Evolutionary conservation across 2,888 invertebrate species (phyloP).

Genomic region (Cryptocephalus moraei): DNA sequence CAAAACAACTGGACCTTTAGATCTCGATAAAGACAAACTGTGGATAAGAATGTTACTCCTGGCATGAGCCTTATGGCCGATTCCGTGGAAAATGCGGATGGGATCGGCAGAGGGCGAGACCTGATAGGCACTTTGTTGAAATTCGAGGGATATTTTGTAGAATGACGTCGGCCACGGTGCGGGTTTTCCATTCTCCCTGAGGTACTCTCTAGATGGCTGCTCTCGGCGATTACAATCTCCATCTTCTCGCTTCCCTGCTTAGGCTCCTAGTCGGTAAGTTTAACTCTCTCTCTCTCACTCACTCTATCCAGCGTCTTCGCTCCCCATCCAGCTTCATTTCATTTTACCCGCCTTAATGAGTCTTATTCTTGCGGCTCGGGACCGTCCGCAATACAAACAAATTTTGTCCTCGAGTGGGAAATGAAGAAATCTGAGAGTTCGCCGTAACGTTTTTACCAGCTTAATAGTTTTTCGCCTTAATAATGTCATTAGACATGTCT

Average conservation of each 20-base stretch:
- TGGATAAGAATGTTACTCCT: conserved; percentile 5
- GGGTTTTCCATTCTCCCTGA: conserved; percentile 18
- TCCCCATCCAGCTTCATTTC: not conserved
- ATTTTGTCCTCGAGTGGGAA: too few relatives aligned
- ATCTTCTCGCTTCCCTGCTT: conserved; percentile 50
- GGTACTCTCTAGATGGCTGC: conserved; percentile 44
- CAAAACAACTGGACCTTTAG: not conserved
- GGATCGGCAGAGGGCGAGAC: conserved; percentile 2
- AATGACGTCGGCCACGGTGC: conserved; percentile 11
- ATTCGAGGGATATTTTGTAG: conserved; percentile 9
- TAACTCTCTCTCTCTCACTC: not conserved
- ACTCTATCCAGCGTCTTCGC: not conserved
- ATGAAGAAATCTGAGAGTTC: too few relatives aligned
- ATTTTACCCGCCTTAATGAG: not conserved
- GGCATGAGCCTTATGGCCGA: conserved; percentile 3
- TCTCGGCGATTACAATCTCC: conserved; percentile 41
- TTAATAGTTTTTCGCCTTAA: too few relatives aligned
- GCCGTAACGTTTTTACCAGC: too few relatives aligned
- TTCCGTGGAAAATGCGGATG: conserved; percentile 2
- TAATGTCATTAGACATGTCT: too few relatives aligned
- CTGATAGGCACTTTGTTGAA: conserved; percentile 6
- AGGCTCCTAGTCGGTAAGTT: conserved; percentile 55
- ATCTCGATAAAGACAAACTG: not conserved
- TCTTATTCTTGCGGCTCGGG: too few relatives aligned
- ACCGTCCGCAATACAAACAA: too few relatives aligned